Percentiles rank a stretch among this genome's conserved stretches.
Conservation (phyloP, 2,113 vertebrate species). For the Neogale vison region DNA sequence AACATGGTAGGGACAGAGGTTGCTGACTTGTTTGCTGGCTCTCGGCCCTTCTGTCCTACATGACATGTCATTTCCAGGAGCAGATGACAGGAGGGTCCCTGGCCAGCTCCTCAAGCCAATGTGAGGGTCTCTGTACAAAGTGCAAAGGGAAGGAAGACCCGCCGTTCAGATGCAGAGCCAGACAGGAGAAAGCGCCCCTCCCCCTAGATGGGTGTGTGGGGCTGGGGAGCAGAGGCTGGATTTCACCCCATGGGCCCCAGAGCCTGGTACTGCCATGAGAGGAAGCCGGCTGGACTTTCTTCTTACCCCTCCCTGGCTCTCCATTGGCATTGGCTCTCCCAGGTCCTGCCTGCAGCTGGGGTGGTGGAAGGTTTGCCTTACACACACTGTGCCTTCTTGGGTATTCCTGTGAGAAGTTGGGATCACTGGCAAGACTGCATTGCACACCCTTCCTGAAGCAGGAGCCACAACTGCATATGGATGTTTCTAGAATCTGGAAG, state of each 20-base stretch:
- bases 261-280: neutral
- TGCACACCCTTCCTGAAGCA: neutral
- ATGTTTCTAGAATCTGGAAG: neutral
- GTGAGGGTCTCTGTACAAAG: neutral
- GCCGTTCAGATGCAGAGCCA: accelerated
- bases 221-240: neutral
- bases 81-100: accelerated
- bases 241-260: neutral
- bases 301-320: accelerated
- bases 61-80: accelerated
- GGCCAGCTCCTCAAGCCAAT: accelerated
- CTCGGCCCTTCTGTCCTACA: neutral
- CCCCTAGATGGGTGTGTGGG: neutral
- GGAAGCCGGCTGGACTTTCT: neutral
- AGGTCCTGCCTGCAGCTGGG: neutral
- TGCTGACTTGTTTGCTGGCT: neutral
- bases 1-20: neutral
- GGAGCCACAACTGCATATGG: accelerated
- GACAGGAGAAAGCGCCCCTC: neutral
- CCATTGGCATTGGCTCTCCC: accelerated
- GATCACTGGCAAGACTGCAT: neutral
- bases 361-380: too few species aligned
- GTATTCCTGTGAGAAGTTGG: accelerated
- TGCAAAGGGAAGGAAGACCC: neutral
- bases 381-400: too few species aligned